Base-by-base conservation (phyloP, 1,140 invertebrate species). In the Globodera rostochiensis region DNA sequence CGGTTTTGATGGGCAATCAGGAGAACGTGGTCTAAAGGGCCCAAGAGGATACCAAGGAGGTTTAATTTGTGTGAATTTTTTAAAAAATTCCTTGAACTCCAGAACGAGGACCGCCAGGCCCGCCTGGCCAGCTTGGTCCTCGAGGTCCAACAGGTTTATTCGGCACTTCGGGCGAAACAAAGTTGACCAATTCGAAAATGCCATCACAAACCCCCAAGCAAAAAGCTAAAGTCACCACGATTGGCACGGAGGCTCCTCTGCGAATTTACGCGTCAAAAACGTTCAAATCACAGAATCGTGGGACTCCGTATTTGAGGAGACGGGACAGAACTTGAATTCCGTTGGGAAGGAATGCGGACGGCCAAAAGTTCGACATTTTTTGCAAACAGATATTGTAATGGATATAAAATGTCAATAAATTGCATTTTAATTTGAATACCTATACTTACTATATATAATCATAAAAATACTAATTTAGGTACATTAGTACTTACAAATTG, bases 1-100 rank as follows among this genome's bases (percentile, higher is more conserved):
- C 19, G 80, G 80, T 80, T 67, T 47, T 50, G 80, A 81, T 47
- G 80, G 80, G n/a, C 47, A 67, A n/a, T n/a, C 60, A 13, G 80
- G 80, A n/a, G 76, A 81, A 46, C 50, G 47, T 19, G 80, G 80
- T 1, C 45, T 8, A 46, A 21, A 3, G 49, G 80, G 80, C 15
- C 66, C 66, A 5, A 57, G n/a, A 6, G 74, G 74, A 76, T 76
- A 64, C 66, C 74, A 76, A 76, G 79, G 67, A 74, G 79, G 49
- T 64, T 19, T 0, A 80, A 19, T 15, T 25, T 6, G 21, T 3
- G 21, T 47, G 3, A 73, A 11, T 11, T 15, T 5, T 49, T 36
- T 77, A 0, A 1, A 1, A 11, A n/a, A 74, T 4, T 9, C 6
- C 21, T 49, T 45, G 50, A n/a, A 75, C 4, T 25, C 8, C 49